Percentiles rank a stretch among this genome's conserved stretches.
These are phyloP conservation scores for Amphiprion ocellaris DNA, from an alignment of 2,113 vertebrate species.

Conservation along the genomic window DNA sequence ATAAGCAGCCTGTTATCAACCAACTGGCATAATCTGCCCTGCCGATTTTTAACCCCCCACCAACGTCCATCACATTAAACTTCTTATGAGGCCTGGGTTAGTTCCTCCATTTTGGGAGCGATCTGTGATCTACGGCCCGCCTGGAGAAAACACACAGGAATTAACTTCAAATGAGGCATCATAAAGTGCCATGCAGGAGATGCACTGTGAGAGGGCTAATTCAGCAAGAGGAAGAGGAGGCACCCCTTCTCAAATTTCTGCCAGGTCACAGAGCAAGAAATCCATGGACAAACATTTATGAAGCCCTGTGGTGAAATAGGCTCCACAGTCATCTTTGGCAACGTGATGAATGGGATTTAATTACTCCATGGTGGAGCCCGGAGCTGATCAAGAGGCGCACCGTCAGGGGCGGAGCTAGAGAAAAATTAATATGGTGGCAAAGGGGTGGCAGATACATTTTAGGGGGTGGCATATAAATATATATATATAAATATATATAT, in stretches of 20 bases:
- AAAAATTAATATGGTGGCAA: too few species aligned
- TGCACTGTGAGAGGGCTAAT: constrained; percentile 6
- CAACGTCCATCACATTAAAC: constrained; percentile 39
- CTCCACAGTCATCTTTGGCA: constrained; percentile 41
- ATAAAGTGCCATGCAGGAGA: not conserved
- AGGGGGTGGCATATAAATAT: too few species aligned
- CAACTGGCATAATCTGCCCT: constrained; percentile 26
- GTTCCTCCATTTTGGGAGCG: constrained; percentile 58
- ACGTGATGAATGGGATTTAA: constrained; percentile 61
- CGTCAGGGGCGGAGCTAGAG: not conserved
- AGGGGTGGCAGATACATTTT: too few species aligned
- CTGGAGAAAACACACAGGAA: not conserved
- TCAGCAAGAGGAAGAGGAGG: not conserved
- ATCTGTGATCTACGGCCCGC: constrained; percentile 29
- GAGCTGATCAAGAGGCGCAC: constrained; percentile 24
- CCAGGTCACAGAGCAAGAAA: constrained; percentile 59
- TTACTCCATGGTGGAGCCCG: constrained; percentile 48
- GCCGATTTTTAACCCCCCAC: constrained; percentile 1
- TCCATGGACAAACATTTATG: constrained; percentile 40
- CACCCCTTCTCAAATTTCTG: constrained; percentile 5
- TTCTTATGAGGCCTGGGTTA: constrained; percentile 30
- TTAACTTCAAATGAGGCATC: constrained; percentile 39
- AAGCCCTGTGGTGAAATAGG: constrained; percentile 27
- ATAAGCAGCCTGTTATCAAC: constrained; percentile 7
- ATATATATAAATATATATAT: too few species aligned